phyloP scores from a whole-genome alignment of 1,140 invertebrate genomes.

The Bactericera cockerelli region DNA sequence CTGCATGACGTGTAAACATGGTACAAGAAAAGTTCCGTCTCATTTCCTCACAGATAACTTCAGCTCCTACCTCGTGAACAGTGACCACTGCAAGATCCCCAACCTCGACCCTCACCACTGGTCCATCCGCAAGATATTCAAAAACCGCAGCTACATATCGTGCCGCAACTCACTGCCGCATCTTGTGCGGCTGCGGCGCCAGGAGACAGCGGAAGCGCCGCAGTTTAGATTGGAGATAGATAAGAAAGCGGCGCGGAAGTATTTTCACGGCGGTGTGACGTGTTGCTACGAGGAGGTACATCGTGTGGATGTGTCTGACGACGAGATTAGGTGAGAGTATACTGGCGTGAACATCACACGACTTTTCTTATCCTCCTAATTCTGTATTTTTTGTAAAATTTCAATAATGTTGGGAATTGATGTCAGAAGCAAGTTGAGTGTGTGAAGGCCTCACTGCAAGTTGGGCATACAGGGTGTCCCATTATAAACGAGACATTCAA shows the following conservation, averaged over 20 bases:
- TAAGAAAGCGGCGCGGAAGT: constrained; percentile 19
- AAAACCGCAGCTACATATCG: neutral
- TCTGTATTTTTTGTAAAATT: too few species aligned
- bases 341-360: too few species aligned
- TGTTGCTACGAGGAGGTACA: constrained; percentile 39
- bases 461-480: too few species aligned
- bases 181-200: neutral
- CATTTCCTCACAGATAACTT: constrained; percentile 2
- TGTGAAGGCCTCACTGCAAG: too few species aligned
- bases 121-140: constrained; percentile 12
- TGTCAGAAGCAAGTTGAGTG: too few species aligned
- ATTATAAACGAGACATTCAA: too few species aligned
- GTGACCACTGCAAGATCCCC: constrained; percentile 54
- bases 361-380: too few species aligned
- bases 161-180: neutral
- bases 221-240: too few species aligned
- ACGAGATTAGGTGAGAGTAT: too few species aligned
- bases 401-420: too few species aligned
- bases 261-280: constrained; percentile 23
- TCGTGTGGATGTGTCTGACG: constrained; percentile 9
- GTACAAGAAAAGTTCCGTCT: too few species aligned
- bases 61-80: constrained; percentile 16
- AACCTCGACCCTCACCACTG: constrained; percentile 52
- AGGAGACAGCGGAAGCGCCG: neutral
- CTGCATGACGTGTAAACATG: too few species aligned